Percentiles rank a stretch among this genome's conserved stretches.
phyloP scores from a whole-genome alignment of 2,888 invertebrate species.

The Stenchaetothrips biformis region DNA sequence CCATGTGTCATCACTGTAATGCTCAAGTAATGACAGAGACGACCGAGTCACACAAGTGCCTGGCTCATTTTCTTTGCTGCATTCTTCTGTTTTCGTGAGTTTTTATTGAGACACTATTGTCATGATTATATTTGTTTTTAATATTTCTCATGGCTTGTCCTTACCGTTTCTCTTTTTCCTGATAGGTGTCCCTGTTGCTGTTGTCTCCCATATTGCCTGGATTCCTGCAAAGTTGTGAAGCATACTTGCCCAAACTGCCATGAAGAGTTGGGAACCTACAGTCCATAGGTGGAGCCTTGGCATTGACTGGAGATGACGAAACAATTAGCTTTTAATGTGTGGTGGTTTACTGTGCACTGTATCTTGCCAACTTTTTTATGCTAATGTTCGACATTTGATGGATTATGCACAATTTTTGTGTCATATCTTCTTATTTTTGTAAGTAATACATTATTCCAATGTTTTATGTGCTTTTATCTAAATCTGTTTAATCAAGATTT shows the following conservation, averaged over 20 bases:
- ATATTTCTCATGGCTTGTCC: not conserved
- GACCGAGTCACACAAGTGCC: not conserved
- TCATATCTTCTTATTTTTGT: not conserved
- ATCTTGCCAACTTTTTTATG: not conserved
- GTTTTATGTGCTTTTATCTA: not conserved
- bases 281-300: not conserved
- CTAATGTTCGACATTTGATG: not conserved
- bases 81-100: not conserved
- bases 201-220: not conserved
- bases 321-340: not conserved
- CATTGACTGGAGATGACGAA: not conserved
- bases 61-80: not conserved
- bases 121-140: not conserved
- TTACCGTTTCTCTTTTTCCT: not conserved
- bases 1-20: not conserved
- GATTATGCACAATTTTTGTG: not conserved
- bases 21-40: not conserved
- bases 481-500: too few species aligned
- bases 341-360: not conserved
- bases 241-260: not conserved
- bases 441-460: not conserved
- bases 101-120: not conserved
- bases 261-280: not conserved
- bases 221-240: not conserved
- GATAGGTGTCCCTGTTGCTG: not conserved